Evolutionary conservation across 2,888 invertebrate genomes (phyloP), one percentile per base, ranked within the genome.

Genomic region (Chironomus riparius): DNA sequence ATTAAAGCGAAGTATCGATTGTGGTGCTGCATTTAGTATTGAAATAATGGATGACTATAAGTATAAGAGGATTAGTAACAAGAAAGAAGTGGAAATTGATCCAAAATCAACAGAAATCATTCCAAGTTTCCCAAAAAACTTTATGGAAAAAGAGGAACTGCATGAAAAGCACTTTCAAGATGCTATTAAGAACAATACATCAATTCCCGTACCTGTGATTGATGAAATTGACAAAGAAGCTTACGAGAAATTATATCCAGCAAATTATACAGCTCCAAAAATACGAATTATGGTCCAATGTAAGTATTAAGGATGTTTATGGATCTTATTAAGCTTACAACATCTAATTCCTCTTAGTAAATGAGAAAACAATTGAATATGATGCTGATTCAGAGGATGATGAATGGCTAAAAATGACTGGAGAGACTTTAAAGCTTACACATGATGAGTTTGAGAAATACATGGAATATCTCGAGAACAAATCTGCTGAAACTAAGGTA

Each of bases 161-260:
- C 18, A 65, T 24, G 65, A 65, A 65, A 65, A 10, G 21, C 69
- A 69, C 18, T 38, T 69, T 28, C 47, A 47, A 18, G 69, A 28
- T 6, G 69, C 69, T 4, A 38, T 69, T 13, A 28, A 38, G 13
- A 28, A 24, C 4, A 69, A 69, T 10, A 3, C 38, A 69, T 15
- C 13, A 2, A 47, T 69, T 28, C 69, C 69, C 12, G 69, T 69
- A 10, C 69, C 69, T 28, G 69, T 47, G 4, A 38, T 69, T 38
- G 15, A 28, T 47, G 47, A 47, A 47, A 69, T 69, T 15, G 69
- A 69, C n/a, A 2, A 28, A 18, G 69, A 15, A 47, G n/a, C 28
- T 69, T 69, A 69, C n/a, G 69, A 69, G 10, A 69, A 69, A 47
- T n/a, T 69, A n/a, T 69, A 69, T 47, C 69, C 28, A 6, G 6